Conservation (phyloP, 2,113 vertebrate species). For the Oncorhynchus kisutch region DNA sequence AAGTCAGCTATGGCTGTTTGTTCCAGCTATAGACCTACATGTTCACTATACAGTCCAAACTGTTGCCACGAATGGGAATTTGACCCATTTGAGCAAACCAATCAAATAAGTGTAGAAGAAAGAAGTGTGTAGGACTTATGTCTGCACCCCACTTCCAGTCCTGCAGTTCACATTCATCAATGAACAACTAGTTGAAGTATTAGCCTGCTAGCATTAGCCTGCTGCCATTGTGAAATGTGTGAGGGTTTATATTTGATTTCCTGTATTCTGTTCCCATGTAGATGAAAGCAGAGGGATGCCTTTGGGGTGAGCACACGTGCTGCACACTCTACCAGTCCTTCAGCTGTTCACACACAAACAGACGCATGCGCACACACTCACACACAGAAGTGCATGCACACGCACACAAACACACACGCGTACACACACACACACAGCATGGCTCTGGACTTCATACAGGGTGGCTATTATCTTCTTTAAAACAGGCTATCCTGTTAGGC, state of each 20-base stretch:
- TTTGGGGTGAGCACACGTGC: slow-evolving; percentile 64
- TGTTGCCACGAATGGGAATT: neutral
- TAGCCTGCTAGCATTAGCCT: neutral
- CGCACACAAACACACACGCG: too few relatives aligned
- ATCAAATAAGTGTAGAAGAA: neutral
- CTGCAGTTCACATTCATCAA: neutral
- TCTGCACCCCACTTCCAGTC: neutral
- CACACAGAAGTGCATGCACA: too few relatives aligned
- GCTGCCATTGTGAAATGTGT: slow-evolving; percentile 21
- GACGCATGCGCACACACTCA: too few relatives aligned
- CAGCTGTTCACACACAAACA: slow-evolving; percentile 64
- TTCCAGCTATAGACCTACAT: neutral
- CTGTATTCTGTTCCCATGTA: slow-evolving; percentile 21
- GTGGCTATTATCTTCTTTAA: slow-evolving; percentile 33
- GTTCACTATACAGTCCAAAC: neutral
- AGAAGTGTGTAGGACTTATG: neutral
- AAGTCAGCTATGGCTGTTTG: too few relatives aligned
- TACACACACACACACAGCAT: neutral
- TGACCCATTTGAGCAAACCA: too few relatives aligned
- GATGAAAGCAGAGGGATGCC: slow-evolving; percentile 61
- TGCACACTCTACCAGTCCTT: slow-evolving; percentile 36
- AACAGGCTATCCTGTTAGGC: slow-evolving; percentile 19
- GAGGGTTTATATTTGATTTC: slow-evolving; percentile 35
- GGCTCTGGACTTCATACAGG: slow-evolving; percentile 24
- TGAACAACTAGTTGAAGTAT: slow-evolving; percentile 15